These are phyloP conservation scores for Typhlichthys subterraneus DNA, from an alignment of 2,797 vertebrate species.

Conservation along the genomic window DNA sequence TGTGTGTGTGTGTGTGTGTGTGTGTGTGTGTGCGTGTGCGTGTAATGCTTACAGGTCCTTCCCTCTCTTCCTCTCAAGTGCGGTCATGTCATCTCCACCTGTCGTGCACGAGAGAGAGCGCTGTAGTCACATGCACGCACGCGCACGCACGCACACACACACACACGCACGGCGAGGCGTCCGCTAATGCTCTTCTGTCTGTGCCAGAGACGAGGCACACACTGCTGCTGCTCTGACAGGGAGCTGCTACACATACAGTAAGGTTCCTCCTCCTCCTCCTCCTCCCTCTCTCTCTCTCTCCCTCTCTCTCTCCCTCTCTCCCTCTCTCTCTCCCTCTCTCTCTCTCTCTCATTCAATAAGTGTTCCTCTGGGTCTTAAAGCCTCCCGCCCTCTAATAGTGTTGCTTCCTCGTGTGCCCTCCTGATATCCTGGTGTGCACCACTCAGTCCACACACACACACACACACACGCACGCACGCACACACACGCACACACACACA, in stretches of 20 bases:
- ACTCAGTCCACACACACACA: background rate
- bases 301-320: background rate
- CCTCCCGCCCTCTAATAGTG: constrained; percentile 40
- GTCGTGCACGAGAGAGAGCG: constrained; percentile 61
- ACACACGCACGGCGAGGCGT: constrained; percentile 41
- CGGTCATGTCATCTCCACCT: constrained; percentile 78
- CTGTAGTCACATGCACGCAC: constrained; percentile 50
- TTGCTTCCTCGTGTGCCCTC: constrained; percentile 12
- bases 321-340: constrained; percentile 29
- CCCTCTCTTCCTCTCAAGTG: constrained; percentile 71
- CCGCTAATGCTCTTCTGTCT: constrained; percentile 7
- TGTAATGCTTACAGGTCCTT: constrained; percentile 74
- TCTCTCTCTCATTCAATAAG: constrained; percentile 26
- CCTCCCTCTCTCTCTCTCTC: constrained; percentile 16
- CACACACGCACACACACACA: background rate
- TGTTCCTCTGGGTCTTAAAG: constrained; percentile 72
- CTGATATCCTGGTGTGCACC: constrained; percentile 7
- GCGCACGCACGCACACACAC: constrained; percentile 6
- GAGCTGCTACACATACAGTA: constrained; percentile 55
- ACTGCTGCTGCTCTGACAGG: constrained; percentile 45
- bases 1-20: constrained; percentile 15
- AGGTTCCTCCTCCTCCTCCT: constrained; percentile 29
- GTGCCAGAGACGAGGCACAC: constrained; percentile 59
- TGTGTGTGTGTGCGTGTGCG: constrained; percentile 20
- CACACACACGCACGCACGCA: constrained; percentile 13